These are phyloP conservation scores for Argynnis bischoffii DNA, from an alignment of 2,888 invertebrate genomes.

Conservation along the genomic window DNA sequence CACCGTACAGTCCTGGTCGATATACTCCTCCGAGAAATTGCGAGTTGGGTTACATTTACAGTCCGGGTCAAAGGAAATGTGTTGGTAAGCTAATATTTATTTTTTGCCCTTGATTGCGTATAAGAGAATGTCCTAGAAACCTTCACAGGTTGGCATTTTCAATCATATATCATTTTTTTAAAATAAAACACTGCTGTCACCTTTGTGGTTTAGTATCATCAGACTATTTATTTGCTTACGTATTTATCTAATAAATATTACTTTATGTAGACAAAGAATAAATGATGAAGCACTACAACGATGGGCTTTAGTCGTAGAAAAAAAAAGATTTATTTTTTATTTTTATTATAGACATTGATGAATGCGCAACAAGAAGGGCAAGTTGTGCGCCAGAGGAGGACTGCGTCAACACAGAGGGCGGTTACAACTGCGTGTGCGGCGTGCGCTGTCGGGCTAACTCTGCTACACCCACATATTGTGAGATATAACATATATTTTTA, in stretches of 20 bases:
- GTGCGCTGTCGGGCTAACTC: constrained; percentile 51
- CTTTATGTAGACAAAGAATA: no score
- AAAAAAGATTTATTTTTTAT: neutral
- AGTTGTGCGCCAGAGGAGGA: constrained; percentile 64
- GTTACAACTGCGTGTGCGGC: constrained; percentile 85
- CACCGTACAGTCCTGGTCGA: constrained; percentile 45
- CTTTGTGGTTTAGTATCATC: no score
- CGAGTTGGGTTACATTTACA: constrained; percentile 65
- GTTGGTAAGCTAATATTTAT: constrained; percentile 57
- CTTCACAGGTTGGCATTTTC: no score
- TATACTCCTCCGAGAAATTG: constrained; percentile 51
- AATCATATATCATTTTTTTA: no score
- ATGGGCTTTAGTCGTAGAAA: no score
- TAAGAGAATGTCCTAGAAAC: no score
- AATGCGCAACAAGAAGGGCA: constrained; percentile 83
- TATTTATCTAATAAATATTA: no score
- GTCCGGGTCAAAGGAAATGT: constrained; percentile 53
- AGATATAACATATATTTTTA: neutral
- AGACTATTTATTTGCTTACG: no score
- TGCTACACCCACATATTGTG: constrained; percentile 50
- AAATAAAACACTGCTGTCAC: no score
- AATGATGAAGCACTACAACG: no score
- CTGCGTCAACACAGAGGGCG: constrained; percentile 91
- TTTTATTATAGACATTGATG: constrained; percentile 87
- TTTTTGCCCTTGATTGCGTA: neutral